Base-by-base conservation (phyloP, 1,140 invertebrate genomes). In the Drosophila kanapiae region DNA sequence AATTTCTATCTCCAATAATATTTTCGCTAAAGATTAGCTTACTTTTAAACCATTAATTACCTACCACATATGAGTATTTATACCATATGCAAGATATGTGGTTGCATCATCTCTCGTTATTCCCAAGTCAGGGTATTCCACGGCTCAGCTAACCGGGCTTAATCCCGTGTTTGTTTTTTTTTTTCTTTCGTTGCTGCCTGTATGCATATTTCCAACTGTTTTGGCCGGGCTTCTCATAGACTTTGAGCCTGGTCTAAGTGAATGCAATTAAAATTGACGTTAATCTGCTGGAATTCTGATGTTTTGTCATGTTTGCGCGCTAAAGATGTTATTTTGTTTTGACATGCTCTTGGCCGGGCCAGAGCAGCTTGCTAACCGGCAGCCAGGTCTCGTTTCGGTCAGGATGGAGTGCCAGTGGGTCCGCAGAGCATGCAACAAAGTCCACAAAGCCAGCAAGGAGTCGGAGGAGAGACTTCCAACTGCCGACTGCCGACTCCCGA, bases 231-330 rank as follows among this genome's bases (percentile, higher is more conserved):
- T 82, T 83, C 80, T 80, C 80, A 74, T 88, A 78, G 83, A 80
- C 68, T 47, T 37, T 62, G 77, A 74, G 77, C 63, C 65, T 72
- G 60, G 49, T 74, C 78, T 90, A 90, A 90, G 85, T 90, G 85
- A 90, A 90, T 90, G 85, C 85, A 90, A 90, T 90, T 90, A 90
- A 90, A 90, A 90, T 90, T 90, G 85, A 90, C 85, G 85, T 90
- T 90, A 90, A 90, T 90, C 85, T 90, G 78, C 86, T 90, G 85
- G 81, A 90, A 90, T 90, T 90, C 86, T 90, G 85, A 90, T 90
- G 85, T 90, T 90, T 90, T 90, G 85, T 90, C 85, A 90, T 90
- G 85, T 90, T 90, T 90, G 85, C 86, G 85, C 85, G 85, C 85
- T 90, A 90, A 90, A 90, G 81, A 90, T 90, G 85, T 90, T 90